phyloP scores from a whole-genome alignment of 2,113 vertebrate species.

The Cacatua alba region DNA sequence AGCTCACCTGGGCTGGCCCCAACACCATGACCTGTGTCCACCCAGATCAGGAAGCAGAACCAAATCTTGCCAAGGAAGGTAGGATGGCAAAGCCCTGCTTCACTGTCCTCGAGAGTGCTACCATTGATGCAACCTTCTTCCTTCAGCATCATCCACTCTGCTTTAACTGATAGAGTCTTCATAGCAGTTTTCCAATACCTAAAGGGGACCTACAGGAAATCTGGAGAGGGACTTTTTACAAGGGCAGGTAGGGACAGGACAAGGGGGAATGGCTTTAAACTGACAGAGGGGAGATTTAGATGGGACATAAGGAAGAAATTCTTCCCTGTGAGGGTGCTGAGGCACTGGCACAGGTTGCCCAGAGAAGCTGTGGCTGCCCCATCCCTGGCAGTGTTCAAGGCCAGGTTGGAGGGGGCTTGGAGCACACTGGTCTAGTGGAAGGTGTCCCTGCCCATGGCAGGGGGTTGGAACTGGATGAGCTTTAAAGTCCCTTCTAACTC shows the following conservation, averaged over 20 bases:
- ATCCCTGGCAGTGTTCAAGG: background rate
- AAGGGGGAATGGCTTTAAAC: background rate
- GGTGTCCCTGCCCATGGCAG: background rate
- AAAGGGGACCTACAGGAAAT: background rate
- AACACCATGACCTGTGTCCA: background rate
- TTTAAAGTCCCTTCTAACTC: background rate
- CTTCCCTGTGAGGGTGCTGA: background rate
- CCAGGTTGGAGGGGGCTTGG: background rate
- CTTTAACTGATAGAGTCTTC: background rate
- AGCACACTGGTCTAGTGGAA: background rate
- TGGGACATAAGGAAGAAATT: background rate
- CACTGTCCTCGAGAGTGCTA: background rate
- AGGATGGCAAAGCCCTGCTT: background rate
- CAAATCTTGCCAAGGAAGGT: background rate
- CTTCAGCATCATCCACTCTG: background rate
- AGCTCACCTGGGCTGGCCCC: background rate
- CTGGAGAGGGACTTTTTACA: background rate
- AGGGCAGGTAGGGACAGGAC: background rate
- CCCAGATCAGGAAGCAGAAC: background rate
- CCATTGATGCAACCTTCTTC: background rate
- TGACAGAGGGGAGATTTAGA: background rate
- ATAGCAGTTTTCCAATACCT: background rate
- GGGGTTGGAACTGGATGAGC: background rate
- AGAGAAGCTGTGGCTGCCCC: background rate
- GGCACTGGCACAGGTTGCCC: background rate